Evolutionary conservation across 2,113 vertebrate species (phyloP), one percentile per base, ranked within the genome.

Genomic region (Perca schrenkii): DNA sequence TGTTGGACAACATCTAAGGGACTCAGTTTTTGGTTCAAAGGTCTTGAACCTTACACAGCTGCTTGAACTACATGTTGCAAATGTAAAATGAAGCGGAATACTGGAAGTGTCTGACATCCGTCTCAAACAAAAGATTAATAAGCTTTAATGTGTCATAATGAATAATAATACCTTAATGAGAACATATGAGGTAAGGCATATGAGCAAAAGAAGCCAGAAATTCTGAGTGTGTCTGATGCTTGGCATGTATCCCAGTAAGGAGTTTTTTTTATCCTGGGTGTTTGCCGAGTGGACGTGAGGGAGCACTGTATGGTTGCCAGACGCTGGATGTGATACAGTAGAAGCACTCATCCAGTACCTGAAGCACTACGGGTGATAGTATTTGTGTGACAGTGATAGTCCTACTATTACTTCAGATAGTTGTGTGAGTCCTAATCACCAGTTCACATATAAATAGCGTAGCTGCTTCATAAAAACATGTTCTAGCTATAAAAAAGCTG

Each of bases 241-340:
- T 15, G 53, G 40, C n/a, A 4, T 8, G 0, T 3, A n/a, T 54
- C 53, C 21, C 16, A 22, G 64, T 47, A 47, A 82, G 34, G 36
- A 67, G 19, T 34, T 58, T 67, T 19, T 67, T 67, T 19, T 57
- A 58, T 34, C 16, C 52, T 34, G 52, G 52, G 2, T 56, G 61
- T 57, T 66, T 66, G 52, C 74, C 61, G 54, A 53, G 57, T 70
- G 56, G 47, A 75, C n/a, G 19, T 53, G 13, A 74, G 12, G 63
- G 54, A 74, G 47, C 25, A 15, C 62, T 40, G 70, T 22, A 28
- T 17, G 53, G 69, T 17, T 52, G 8, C 16, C 49, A 46, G 17
- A 64, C 6, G 2, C 28, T 43, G 36, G 34, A 52, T 60, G 16
- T 60, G 16, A 74, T 16, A 43, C 40, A 43, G 40, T 43, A 12